Evolutionary conservation across 2,888 invertebrate genomes (phyloP).

Genomic region (Tanytarsus gracilentus): DNA sequence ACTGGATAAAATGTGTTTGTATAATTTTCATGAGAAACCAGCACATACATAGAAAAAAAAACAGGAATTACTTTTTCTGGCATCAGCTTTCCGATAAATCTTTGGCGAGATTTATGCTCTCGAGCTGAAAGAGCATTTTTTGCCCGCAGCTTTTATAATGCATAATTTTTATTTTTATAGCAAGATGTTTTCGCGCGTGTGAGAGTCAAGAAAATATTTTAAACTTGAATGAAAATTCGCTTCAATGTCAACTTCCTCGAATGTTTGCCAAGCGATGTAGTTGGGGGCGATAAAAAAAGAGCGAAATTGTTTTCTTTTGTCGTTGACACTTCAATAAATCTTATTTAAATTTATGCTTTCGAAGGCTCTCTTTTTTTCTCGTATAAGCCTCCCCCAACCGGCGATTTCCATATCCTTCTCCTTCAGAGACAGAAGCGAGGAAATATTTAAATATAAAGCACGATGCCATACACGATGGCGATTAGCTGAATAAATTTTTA

Average conservation of each 20-base stretch:
- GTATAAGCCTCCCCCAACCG: neutral
- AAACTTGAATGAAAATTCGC: too few species aligned
- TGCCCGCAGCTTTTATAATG: too few species aligned
- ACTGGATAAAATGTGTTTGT: conserved; percentile 14
- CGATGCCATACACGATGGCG: too few species aligned
- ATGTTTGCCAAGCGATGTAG: too few species aligned
- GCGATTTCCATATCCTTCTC: neutral
- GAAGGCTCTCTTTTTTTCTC: neutral
- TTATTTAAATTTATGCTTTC: conserved; percentile 13
- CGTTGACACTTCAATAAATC: conserved; percentile 14
- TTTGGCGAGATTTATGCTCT: conserved; percentile 3
- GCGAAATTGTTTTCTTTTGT: conserved; percentile 12
- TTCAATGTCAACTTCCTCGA: too few species aligned
- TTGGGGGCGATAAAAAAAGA: neutral
- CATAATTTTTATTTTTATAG: too few species aligned
- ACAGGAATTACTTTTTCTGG: neutral
- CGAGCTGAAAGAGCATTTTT: neutral
- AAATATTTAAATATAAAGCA: too few species aligned
- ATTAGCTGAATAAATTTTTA: too few species aligned
- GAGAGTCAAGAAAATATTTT: too few species aligned
- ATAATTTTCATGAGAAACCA: conserved; percentile 8
- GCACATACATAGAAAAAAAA: too few species aligned
- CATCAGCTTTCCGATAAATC: conserved; percentile 9
- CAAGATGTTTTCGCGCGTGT: too few species aligned
- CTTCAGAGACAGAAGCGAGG: neutral